Percentiles rank a stretch among this genome's conserved stretches.
Evolutionary conservation across 2,113 vertebrate species (phyloP).

Genomic region (Phylloscopus trochilus): DNA sequence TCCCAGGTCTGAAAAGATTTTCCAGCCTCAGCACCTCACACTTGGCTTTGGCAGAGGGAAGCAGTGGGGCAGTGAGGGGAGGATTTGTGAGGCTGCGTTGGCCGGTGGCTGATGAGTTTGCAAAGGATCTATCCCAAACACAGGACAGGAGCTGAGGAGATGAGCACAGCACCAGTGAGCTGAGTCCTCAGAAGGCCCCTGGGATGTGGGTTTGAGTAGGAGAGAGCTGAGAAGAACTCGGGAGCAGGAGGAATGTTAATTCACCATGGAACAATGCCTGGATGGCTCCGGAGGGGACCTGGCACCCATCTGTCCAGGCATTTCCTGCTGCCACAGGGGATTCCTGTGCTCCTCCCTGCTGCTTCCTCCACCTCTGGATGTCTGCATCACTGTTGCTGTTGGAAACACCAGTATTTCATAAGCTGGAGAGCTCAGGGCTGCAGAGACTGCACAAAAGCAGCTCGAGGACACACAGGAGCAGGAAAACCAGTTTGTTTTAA

Average conservation of each 20-base stretch:
- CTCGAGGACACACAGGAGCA: neutral
- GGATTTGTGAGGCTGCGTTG: neutral
- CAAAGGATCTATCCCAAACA: neutral
- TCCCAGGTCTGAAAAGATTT: neutral
- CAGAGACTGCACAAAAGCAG: neutral
- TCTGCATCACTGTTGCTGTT: conserved; percentile 33
- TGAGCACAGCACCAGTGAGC: neutral
- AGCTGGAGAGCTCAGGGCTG: neutral
- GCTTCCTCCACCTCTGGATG: neutral
- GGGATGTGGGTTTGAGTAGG: neutral
- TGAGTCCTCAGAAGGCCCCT: neutral
- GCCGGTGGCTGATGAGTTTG: neutral
- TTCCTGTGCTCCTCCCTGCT: neutral
- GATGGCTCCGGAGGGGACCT: neutral
- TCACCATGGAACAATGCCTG: neutral
- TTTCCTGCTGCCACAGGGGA: neutral
- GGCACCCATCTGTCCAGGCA: neutral
- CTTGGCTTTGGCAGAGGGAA: neutral
- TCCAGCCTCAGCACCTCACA: rapidly evolving
- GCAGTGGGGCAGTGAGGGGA: neutral
- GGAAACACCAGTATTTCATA: conserved; percentile 2
- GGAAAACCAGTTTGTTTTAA: neutral
- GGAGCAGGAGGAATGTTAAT: neutral
- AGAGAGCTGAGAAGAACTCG: neutral
- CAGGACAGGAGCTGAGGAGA: neutral